These are phyloP conservation scores for Aphis craccivora DNA, from an alignment of 1,140 invertebrate species.

Conservation along the genomic window DNA sequence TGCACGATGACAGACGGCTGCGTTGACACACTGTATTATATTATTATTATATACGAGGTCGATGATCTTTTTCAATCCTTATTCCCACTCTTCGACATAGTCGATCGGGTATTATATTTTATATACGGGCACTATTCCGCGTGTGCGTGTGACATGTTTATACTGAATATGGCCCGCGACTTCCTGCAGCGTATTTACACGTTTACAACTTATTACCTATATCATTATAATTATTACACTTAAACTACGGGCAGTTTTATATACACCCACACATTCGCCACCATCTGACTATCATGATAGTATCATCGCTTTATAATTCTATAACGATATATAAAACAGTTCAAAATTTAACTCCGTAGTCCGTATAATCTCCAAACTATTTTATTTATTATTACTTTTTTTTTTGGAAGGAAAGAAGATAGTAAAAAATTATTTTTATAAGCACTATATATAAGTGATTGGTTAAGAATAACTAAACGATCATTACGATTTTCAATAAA, in stretches of 20 bases:
- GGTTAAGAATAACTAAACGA: too few relatives aligned
- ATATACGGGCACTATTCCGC: neutral
- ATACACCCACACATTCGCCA: too few relatives aligned
- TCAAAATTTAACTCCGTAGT: too few relatives aligned
- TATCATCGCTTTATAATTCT: too few relatives aligned
- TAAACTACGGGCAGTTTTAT: too few relatives aligned
- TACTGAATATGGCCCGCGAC: neutral
- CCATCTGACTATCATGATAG: too few relatives aligned
- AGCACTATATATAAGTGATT: too few relatives aligned
- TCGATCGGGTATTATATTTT: neutral
- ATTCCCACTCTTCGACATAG: neutral
- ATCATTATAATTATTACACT: neutral
- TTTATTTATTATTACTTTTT: too few relatives aligned
- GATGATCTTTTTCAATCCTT: slow-evolving; percentile 1
- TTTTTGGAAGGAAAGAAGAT: too few relatives aligned
- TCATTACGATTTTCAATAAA: neutral
- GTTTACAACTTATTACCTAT: neutral
- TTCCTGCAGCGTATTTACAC: neutral
- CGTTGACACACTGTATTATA: neutral
- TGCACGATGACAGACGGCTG: neutral
- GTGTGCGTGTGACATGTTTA: neutral
- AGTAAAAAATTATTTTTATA: too few relatives aligned
- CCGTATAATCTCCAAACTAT: too few relatives aligned
- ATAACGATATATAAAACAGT: too few relatives aligned
- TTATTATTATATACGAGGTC: neutral